Evolutionary conservation across 2,113 vertebrate species (phyloP).

Genomic region (Ophthalmolycus amberensis): DNA sequence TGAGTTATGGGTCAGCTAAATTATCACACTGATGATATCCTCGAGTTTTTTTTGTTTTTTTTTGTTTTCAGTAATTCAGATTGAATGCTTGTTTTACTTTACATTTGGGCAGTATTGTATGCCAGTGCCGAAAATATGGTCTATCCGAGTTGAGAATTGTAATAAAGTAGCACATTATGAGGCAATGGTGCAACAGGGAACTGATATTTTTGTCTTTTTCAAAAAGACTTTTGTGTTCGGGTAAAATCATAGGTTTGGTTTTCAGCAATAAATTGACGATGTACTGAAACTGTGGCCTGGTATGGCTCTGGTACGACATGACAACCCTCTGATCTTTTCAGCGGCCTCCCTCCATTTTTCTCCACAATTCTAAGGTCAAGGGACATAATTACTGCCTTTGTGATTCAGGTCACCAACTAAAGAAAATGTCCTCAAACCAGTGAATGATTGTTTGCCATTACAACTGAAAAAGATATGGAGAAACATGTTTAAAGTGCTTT

Average conservation of each 20-base stretch:
- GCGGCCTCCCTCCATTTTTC: neutral
- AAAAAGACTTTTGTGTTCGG: conserved; percentile 27
- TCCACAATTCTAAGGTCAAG: conserved; percentile 2
- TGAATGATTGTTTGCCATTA: conserved; percentile 58
- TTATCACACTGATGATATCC: conserved; percentile 33
- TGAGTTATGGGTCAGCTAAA: conserved; percentile 40
- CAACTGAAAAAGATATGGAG: conserved; percentile 36
- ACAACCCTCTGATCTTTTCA: conserved; percentile 12
- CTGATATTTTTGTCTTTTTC: conserved; percentile 32
- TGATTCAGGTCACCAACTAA: conserved; percentile 27
- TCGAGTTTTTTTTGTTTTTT: conserved; percentile 31
- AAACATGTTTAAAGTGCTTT: conserved; percentile 32
- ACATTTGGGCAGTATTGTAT: conserved; percentile 73
- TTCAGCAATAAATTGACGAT: conserved; percentile 55
- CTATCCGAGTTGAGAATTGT: conserved; percentile 44
- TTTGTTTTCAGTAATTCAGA: conserved; percentile 42
- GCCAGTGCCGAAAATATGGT: conserved; percentile 47
- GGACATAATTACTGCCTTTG: conserved; percentile 46
- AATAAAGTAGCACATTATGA: conserved; percentile 46
- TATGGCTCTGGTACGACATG: conserved; percentile 47
- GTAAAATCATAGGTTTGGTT: conserved; percentile 39
- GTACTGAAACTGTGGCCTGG: conserved; percentile 33
- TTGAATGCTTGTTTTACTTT: conserved; percentile 57
- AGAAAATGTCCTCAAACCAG: conserved; percentile 55
- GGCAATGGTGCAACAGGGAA: conserved; percentile 51